Base-by-base conservation (phyloP, 2,888 invertebrate species). In the Tridacna gigas region DNA sequence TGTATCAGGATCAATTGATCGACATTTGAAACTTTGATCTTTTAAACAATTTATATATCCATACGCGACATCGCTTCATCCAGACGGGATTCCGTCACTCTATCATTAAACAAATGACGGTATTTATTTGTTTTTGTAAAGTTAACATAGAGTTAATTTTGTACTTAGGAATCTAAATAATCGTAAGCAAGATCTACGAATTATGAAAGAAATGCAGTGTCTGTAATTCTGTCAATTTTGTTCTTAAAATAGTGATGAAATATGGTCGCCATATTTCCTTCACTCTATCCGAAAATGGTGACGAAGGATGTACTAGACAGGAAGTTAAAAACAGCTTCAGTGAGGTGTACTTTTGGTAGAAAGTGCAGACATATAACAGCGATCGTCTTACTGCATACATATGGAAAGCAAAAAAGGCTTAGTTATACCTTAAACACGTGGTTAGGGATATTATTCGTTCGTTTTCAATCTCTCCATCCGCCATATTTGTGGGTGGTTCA, bases 211-310 rank as follows among this genome's bases (percentile, higher is more conserved):
- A 28, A 15, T 67, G 20, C 26, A 28, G 11, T 67, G 37, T 20
- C 67, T 26, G 0, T 13, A 7, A 26, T 25, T 22, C 11, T 56
- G 51, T 71, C 48, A 47, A 15, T 22, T 22, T 12, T 74, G 7
- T 15, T 25, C 13, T n/a, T 74, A 28, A 20, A 28, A 28, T 7
- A 3, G 15, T 15, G 20, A 56, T 20, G 22, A n/a, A 63, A 63
- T 5, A 22, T 20, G 45, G 77, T 77, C 77, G 77, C 77, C 77
- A 77, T 77, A 13, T 77, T 77, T 77, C 51, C 77, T 77, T 77
- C 77, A 77, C 66, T 77, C 77, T 77, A 77, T 77, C 77, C 77
- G 15, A n/a, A 76, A 47, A 25, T 15, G 28, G 5, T 15, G 65
- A 37, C 12, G 22, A 5, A 5, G 5, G 22, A 15, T n/a, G 20